Evolutionary conservation across 2,113 vertebrate genomes (phyloP), one percentile per base, ranked within the genome.

Genomic region (Felis chaus): DNA sequence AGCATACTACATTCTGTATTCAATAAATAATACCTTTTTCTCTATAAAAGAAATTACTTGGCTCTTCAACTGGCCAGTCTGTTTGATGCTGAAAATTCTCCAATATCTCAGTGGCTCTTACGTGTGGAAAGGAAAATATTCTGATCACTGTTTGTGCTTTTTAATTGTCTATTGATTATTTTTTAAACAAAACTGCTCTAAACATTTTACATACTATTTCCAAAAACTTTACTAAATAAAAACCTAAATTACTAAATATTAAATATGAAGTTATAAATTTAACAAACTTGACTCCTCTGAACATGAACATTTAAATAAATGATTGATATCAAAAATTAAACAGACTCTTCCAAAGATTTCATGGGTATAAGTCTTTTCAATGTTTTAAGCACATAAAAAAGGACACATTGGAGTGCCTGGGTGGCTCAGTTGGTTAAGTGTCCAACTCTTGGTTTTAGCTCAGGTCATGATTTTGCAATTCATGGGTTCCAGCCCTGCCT

Each of bases 291-390:
- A 71, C 29, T 79, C 74, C 61, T 78, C 21, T 80, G n/a, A 76
- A 79, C 18, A 81, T 63, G n/a, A 76, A 79, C 23, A 85, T 53
- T 68, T 95, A 85, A 55, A 63, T 13, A 94, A 80, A 78, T 81
- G 18, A 84, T 31, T 93, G 57, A 66, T 39, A 90, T 68, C 29
- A 86, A 97, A 94, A 69, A 91, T 87, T 73, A 50, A 68, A 53
- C 41, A 68, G 33, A 50, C 13, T 87, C 33, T 66, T 74, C 36
- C 68, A 36, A 91, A 71, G 1, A 82, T 27, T 78, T 78, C 71
- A 73, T 78, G 57, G 31, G 5, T 9, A 19, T 50, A 45, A 21
- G 19, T 65, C 16, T 66, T 96, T 87, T 39, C 27, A 53, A 48
- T 80, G 55, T 0, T 80, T 93, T 57, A 39, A 63, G 53, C n/a